Conservation (phyloP, 2,797 vertebrate species). For the Phylloscopus collybita region DNA sequence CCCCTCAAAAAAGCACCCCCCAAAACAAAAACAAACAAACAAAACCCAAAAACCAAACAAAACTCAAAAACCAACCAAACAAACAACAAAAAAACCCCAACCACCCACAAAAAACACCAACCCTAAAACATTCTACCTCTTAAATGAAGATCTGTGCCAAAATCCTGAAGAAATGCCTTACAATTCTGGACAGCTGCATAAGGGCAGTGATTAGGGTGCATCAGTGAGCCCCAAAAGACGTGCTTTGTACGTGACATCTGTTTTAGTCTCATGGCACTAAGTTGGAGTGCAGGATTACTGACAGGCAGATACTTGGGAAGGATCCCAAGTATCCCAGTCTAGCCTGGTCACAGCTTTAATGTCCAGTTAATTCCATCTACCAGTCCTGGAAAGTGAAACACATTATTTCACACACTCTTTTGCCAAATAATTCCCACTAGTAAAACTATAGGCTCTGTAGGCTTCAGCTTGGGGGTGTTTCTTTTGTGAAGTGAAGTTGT, state of each 20-base stretch:
- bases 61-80: too few relatives aligned
- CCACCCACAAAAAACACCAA: not conserved
- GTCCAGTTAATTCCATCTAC: not conserved
- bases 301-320: not conserved
- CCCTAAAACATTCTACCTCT: not conserved
- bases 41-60: too few relatives aligned
- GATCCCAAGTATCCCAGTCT: not conserved
- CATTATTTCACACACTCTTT: not conserved
- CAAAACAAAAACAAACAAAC: not conserved
- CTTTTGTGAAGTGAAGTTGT: not conserved
- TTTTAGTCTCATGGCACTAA: not conserved
- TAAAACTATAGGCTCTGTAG: not conserved
- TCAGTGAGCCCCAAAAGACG: not conserved
- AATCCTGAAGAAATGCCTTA: not conserved
- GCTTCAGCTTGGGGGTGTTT: not conserved
- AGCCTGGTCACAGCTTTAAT: not conserved
- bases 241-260: not conserved
- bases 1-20: not conserved
- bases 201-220: not conserved
- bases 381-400: not conserved
- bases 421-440: not conserved
- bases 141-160: not conserved
- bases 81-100: not conserved
- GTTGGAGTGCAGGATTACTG: rapidly evolving
- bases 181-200: not conserved